Conservation (phyloP, 2,888 invertebrate species). For the Ligdia adustata region DNA sequence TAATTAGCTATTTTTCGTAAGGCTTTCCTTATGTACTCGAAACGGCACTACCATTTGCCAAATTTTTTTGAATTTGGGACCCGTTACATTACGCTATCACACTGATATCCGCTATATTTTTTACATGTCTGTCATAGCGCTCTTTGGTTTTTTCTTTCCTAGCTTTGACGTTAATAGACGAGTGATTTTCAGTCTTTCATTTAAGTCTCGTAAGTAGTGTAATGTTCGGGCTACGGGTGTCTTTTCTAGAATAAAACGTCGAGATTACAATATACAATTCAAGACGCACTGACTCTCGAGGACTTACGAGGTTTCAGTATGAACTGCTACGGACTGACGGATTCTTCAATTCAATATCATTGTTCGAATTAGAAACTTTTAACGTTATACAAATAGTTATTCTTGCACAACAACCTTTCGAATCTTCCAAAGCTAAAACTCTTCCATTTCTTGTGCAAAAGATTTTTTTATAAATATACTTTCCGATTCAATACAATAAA, state of each 20-base stretch:
- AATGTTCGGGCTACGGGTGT: too few relatives aligned
- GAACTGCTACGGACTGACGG: too few relatives aligned
- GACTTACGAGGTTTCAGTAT: too few relatives aligned
- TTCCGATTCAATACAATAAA: too few relatives aligned
- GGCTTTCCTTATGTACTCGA: conserved; percentile 36
- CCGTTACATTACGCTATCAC: conserved; percentile 38
- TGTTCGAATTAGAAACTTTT: too few relatives aligned
- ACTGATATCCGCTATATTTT: conserved; percentile 36
- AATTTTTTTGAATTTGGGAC: conserved; percentile 45
- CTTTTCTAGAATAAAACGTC: conserved; percentile 43
- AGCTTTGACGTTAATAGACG: conserved; percentile 14
- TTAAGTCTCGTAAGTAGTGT: too few relatives aligned
- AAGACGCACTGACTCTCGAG: conserved; percentile 18
- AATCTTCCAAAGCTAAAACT: too few relatives aligned
- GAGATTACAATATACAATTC: conserved; percentile 36
- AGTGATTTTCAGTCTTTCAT: conserved; percentile 40
- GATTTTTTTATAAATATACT: too few relatives aligned
- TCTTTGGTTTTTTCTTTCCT: conserved; percentile 48
- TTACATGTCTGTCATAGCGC: conserved; percentile 37
- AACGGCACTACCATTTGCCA: conserved; percentile 46
- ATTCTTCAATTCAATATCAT: too few relatives aligned
- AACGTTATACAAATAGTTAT: too few relatives aligned
- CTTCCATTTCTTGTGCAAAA: too few relatives aligned
- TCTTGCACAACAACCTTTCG: too few relatives aligned
- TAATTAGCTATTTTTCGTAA: conserved; percentile 40